Percentiles rank a stretch among this genome's conserved stretches.
Evolutionary conservation across 1,140 invertebrate species (phyloP).

Genomic region (Trichonephila clavipes): DNA sequence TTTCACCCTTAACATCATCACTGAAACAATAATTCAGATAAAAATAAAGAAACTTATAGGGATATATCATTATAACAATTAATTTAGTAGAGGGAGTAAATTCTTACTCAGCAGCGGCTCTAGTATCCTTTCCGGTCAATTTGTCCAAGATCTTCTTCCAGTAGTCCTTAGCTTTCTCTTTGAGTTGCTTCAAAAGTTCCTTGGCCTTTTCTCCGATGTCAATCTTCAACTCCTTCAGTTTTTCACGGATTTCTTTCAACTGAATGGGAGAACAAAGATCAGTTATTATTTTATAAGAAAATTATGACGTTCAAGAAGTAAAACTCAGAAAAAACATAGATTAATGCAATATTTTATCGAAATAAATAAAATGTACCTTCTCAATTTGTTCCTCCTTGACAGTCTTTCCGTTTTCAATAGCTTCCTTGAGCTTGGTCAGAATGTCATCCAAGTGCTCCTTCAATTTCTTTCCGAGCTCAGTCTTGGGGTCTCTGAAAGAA

Average conservation of each 20-base stretch:
- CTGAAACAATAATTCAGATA: not conserved
- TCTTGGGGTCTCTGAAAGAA: not conserved
- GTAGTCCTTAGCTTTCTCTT: slow-evolving; percentile 56
- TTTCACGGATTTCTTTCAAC: slow-evolving; percentile 60
- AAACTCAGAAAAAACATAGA: not conserved
- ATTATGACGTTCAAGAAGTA: not conserved
- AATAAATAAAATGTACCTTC: slow-evolving; percentile 22
- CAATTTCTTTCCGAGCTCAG: slow-evolving; percentile 43
- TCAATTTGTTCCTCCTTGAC: slow-evolving; percentile 39
- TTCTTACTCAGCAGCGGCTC: not conserved
- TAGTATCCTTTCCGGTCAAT: not conserved
- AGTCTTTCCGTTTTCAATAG: slow-evolving; percentile 56
- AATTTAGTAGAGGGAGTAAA: too few relatives aligned
- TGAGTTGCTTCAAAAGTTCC: slow-evolving; percentile 3
- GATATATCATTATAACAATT: not conserved
- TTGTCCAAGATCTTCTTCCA: slow-evolving; percentile 55
- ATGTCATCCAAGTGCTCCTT: slow-evolving; percentile 58
- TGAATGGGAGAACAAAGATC: not conserved
- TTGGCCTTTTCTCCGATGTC: slow-evolving; percentile 47
- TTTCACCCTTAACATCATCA: slow-evolving; percentile 12
- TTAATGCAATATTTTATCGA: too few relatives aligned
- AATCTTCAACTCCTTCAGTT: slow-evolving; percentile 40
- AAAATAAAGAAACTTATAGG: too few relatives aligned
- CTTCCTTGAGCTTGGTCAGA: slow-evolving; percentile 57
- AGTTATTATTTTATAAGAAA: not conserved